Conservation (phyloP, 2,797 vertebrate species). For the Cuniculus paca region DNA sequence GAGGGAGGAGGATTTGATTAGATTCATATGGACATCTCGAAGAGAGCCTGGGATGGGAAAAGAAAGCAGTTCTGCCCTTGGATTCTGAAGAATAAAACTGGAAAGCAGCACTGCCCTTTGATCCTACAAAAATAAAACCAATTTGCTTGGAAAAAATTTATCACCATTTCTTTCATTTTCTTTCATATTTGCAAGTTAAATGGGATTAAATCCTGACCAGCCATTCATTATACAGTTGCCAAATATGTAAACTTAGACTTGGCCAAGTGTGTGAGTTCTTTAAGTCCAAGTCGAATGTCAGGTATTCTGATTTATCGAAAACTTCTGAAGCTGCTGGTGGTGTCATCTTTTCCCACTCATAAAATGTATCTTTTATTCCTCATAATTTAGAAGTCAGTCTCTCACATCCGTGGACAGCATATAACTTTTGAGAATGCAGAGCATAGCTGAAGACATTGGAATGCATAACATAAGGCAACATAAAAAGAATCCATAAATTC, state of each 20-base stretch:
- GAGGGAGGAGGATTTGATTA: slow-evolving; percentile 28
- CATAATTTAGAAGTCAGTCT: slow-evolving; percentile 6
- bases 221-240: slow-evolving; percentile 44
- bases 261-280: not conserved
- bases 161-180: slow-evolving; percentile 59
- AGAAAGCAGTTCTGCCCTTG: slow-evolving; percentile 33
- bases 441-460: not conserved
- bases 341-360: slow-evolving; percentile 13
- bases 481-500: slow-evolving; percentile 54
- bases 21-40: slow-evolving; percentile 6
- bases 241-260: not conserved
- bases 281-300: slow-evolving; percentile 11
- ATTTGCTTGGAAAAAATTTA: slow-evolving; percentile 65
- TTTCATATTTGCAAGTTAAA: slow-evolving; percentile 66
- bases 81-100: slow-evolving; percentile 73
- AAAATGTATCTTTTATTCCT: not conserved
- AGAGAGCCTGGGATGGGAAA: slow-evolving; percentile 33
- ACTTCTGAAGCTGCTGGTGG: not conserved
- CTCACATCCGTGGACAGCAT: not conserved
- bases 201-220: slow-evolving; percentile 65
- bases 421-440: slow-evolving; percentile 31
- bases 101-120: slow-evolving; percentile 45
- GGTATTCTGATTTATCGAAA: slow-evolving; percentile 50
- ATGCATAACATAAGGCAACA: not conserved
- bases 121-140: slow-evolving; percentile 74